These are phyloP conservation scores for Muscicapa striata DNA, from an alignment of 2,797 vertebrate species.

Conservation along the genomic window DNA sequence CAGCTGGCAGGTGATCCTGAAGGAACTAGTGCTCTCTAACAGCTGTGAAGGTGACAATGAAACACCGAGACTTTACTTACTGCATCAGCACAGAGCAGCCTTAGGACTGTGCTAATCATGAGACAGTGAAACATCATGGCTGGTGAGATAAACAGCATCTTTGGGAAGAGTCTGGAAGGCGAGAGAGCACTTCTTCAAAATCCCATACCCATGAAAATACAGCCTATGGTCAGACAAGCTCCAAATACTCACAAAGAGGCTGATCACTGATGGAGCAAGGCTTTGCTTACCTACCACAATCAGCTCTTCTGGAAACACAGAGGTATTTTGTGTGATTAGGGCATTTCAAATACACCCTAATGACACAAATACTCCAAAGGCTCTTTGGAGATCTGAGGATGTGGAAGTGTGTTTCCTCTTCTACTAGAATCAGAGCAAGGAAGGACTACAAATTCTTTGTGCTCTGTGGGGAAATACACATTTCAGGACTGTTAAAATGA, in stretches of 20 bases:
- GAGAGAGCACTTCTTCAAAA: not conserved
- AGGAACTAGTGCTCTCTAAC: slow-evolving; percentile 17
- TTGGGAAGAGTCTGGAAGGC: not conserved
- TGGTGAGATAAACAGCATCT: not conserved
- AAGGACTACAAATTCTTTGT: not conserved
- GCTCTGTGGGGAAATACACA: not conserved
- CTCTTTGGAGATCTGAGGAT: not conserved
- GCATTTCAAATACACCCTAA: not conserved
- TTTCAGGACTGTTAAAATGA: not conserved
- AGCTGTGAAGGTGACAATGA: slow-evolving; percentile 41
- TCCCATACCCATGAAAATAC: not conserved
- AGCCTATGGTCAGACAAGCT: not conserved
- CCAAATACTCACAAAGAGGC: not conserved
- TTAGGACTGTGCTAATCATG: not conserved
- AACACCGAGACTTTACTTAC: not conserved
- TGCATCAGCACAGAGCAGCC: not conserved
- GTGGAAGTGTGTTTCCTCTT: not conserved
- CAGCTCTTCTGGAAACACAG: not conserved
- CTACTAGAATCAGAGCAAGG: not conserved
- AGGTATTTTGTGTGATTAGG: rapidly evolving
- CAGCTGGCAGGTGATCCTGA: slow-evolving; percentile 34
- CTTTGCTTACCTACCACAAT: not conserved
- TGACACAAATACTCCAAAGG: not conserved
- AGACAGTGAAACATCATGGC: not conserved
- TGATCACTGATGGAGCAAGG: rapidly evolving